A percentile compares a stretch with the other conserved stretches of the same genome.
Evolutionary conservation across 2,797 vertebrate species (phyloP).

Genomic region (Menidia menidia): DNA sequence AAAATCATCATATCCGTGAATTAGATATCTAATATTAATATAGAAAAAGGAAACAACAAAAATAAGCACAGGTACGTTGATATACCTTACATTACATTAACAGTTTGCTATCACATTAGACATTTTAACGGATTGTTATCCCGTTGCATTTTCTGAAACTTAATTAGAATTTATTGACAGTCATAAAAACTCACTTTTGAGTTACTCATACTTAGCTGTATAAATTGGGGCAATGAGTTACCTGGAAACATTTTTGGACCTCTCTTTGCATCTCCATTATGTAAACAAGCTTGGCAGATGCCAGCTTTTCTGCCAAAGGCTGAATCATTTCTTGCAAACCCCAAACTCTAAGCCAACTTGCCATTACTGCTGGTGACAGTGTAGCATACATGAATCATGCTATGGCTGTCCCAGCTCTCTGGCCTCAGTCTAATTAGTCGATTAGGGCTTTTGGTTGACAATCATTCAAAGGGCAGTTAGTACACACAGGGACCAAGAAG

Average conservation of each 20-base stretch:
- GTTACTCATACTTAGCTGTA: slow-evolving; percentile 36
- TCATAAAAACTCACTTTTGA: slow-evolving; percentile 30
- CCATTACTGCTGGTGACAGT: slow-evolving; percentile 73
- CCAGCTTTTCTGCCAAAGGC: slow-evolving; percentile 79
- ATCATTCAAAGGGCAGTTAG: slow-evolving; percentile 65
- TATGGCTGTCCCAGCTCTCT: slow-evolving; percentile 74
- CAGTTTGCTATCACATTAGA: neutral
- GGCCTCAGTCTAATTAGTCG: slow-evolving; percentile 79
- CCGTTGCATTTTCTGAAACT: neutral
- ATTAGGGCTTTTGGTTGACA: slow-evolving; percentile 80
- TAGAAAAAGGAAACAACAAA: too few species aligned
- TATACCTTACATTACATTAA: neutral
- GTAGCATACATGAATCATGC: slow-evolving; percentile 79
- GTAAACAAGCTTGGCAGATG: slow-evolving; percentile 78
- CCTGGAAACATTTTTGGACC: slow-evolving; percentile 63
- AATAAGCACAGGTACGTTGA: too few species aligned
- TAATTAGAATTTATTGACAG: slow-evolving; percentile 13
- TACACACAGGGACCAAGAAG: too few species aligned
- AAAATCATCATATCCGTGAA: too few species aligned
- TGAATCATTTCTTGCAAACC: slow-evolving; percentile 67
- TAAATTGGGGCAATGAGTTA: slow-evolving; percentile 53
- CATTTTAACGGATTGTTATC: too few species aligned
- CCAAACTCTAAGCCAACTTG: slow-evolving; percentile 44
- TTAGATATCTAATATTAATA: too few species aligned
- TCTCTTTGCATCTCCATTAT: slow-evolving; percentile 68